Evolutionary conservation across 2,797 vertebrate species (phyloP).

Genomic region (Bovichtus diacanthus): DNA sequence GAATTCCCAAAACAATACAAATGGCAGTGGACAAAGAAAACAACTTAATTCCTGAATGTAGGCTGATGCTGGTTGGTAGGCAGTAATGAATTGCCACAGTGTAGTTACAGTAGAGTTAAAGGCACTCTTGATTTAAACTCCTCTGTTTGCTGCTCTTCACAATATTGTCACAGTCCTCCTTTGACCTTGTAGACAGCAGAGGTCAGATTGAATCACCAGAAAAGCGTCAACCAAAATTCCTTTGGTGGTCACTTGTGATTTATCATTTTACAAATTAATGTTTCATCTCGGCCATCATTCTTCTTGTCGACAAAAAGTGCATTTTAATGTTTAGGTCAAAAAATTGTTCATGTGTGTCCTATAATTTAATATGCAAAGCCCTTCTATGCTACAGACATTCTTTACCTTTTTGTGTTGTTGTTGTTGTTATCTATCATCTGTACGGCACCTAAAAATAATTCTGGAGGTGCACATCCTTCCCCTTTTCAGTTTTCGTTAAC

Average conservation of each 20-base stretch:
- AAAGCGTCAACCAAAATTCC: no score
- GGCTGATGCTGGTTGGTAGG: no score
- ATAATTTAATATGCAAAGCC: not conserved
- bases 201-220: no score
- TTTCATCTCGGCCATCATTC: not conserved
- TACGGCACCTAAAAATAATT: not conserved
- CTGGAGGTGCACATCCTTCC: not conserved
- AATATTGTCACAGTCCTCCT: not conserved
- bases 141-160: not conserved
- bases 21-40: not conserved
- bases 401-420: not conserved
- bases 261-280: not conserved
- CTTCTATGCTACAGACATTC: not conserved
- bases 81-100: no score
- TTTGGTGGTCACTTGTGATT: no score
- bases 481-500: not conserved
- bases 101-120: no score
- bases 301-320: not conserved
- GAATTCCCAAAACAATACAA: not conserved
- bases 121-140: not conserved
- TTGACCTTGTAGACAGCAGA: not conserved
- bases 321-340: not conserved
- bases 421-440: not conserved
- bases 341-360: not conserved
- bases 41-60: not conserved